Base-by-base conservation (phyloP, 1,140 invertebrate genomes). In the Lepidurus packardi region DNA sequence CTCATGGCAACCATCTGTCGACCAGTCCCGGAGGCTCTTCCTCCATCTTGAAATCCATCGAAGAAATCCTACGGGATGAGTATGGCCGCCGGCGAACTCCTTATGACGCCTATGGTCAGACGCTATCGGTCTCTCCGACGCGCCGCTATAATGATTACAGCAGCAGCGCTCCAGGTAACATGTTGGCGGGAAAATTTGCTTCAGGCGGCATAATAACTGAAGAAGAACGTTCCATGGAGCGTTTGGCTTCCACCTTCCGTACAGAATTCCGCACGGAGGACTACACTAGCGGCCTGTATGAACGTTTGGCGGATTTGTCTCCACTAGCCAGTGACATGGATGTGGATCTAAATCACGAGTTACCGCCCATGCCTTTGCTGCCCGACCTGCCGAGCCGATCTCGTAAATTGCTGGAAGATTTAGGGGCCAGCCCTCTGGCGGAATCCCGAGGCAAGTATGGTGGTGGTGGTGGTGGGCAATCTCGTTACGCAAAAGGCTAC, bases 381-480 rank as follows among this genome's bases (percentile, higher is more conserved):
- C 88, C 87, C 73, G 90, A 90, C 82, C 89, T 90, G 85, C 89
- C 88, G 45, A 88, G 87, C 10, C 85, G 88, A 75, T 90, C 89
- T 13, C 82, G 89, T 45, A 89, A 88, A 80, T 85, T 90, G 44
- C 84, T 90, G 44, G 88, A 90, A 81, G 87, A 90, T 81, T 85
- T 90, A 74, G 89, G 88, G 44, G 88, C 87, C 79, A 86, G 87
- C 76, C 88, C 89, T 42, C 77, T 74, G 77, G 78, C 77, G 13
- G 47, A 85, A 79, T 85, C 75, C 43, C 76, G 85, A 85, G 84
- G 84, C 84, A 85, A 85, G 81, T 82, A 84, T 79, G 81, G 81
- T 42, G 78, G 34, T 24, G 65, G 65, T 41, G 78, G 76, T 25
- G 76, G 34, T 65, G 53, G 53, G 53, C 53, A 65, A 65, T 78